Evolutionary conservation across 2,113 vertebrate species (phyloP).

Genomic region (Triplophysa dalaica): DNA sequence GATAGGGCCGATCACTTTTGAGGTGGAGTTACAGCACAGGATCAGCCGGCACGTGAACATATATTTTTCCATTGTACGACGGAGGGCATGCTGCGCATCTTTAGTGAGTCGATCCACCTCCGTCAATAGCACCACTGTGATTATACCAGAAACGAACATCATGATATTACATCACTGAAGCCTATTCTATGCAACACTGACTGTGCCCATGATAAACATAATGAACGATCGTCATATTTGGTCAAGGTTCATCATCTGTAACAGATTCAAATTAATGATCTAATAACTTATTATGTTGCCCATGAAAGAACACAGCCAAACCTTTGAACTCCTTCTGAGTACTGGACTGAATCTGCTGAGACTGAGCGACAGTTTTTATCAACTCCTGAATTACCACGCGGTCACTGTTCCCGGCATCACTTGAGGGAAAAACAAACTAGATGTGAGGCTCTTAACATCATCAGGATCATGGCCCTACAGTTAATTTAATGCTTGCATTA

Average conservation of each 20-base stretch:
- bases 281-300: background rate
- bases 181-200: no score
- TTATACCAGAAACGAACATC: background rate
- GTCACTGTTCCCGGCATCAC: conserved; percentile 92
- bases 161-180: background rate
- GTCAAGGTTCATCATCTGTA: no score
- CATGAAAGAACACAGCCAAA: conserved; percentile 53
- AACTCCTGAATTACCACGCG: conserved; percentile 96
- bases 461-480: background rate
- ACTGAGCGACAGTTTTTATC: conserved; percentile 94
- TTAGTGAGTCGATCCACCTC: conserved; percentile 96
- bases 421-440: conserved; percentile 57
- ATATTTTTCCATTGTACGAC: conserved; percentile 98
- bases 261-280: background rate
- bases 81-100: conserved; percentile 94
- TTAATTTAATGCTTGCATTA: conserved; percentile 52
- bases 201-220: background rate
- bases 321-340: conserved; percentile 97
- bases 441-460: background rate
- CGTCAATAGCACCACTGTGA: conserved; percentile 89
- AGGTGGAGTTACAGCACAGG: conserved; percentile 93
- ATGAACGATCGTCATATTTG: background rate
- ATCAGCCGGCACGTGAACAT: conserved; percentile 94
- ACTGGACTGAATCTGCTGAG: conserved; percentile 95
- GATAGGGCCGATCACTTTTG: conserved; percentile 95